A percentile compares a stretch with the other conserved stretches of the same genome.
Conservation (phyloP, 2,797 vertebrate genomes). For the Neosilurus hyrtlii region DNA sequence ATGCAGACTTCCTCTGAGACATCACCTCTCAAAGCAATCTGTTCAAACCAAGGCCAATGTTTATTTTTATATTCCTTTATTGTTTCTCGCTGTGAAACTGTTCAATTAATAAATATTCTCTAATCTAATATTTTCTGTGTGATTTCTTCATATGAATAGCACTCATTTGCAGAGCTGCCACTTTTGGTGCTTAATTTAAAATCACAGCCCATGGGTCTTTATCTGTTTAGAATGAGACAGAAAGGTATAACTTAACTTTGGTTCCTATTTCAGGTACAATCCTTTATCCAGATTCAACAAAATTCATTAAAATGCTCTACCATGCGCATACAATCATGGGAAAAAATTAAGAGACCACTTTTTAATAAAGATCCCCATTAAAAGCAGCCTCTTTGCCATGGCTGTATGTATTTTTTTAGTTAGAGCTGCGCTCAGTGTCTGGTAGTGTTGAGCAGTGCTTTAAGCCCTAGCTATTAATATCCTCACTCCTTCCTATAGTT, state of each 20-base stretch:
- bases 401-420: not conserved
- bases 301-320: not conserved
- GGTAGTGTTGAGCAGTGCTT: slow-evolving; percentile 28
- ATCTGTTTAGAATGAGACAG: slow-evolving; percentile 10
- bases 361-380: too few species aligned
- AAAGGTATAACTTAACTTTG: not conserved
- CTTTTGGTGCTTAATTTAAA: not conserved
- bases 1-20: slow-evolving; percentile 6
- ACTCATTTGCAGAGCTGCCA: not conserved
- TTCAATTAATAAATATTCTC: slow-evolving; percentile 22
- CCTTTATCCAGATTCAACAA: not conserved
- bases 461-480: slow-evolving; percentile 50
- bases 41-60: slow-evolving; percentile 30
- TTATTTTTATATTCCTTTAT: slow-evolving; percentile 44
- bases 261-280: not conserved
- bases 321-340: not conserved
- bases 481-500: slow-evolving; percentile 41
- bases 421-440: not conserved
- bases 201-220: not conserved
- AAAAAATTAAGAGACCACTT: too few species aligned
- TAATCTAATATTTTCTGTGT: slow-evolving; percentile 13
- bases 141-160: not conserved
- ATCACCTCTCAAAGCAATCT: slow-evolving; percentile 31
- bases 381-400: too few species aligned
- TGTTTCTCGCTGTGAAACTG: slow-evolving; percentile 28